phyloP scores from a whole-genome alignment of 2,888 invertebrate genomes.

The Girardia tigrina region DNA sequence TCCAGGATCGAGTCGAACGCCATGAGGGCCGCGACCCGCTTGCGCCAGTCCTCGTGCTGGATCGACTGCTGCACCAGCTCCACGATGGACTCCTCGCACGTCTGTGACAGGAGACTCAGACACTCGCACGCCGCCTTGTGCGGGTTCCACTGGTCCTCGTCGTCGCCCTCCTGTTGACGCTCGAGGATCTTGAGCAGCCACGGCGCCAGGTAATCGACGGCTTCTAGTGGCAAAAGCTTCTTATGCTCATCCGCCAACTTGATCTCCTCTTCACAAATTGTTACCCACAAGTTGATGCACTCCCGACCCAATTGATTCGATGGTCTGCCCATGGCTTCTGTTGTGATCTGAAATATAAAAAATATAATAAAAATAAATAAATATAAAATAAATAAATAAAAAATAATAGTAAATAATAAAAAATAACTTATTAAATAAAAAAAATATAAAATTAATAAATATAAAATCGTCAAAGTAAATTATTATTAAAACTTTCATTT shows the following conservation, averaged over 20 bases:
- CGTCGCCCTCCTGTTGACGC: slow-evolving; percentile 67
- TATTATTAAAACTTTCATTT: no score
- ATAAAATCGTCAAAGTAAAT: no score
- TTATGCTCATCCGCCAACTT: slow-evolving; percentile 65
- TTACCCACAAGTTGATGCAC: slow-evolving; percentile 99
- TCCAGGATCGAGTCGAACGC: slow-evolving; percentile 81
- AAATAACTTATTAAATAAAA: no score
- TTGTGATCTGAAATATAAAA: slow-evolving; percentile 57
- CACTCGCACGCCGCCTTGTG: slow-evolving; percentile 98
- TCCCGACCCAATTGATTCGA: slow-evolving; percentile 86
- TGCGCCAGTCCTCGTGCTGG: slow-evolving; percentile 70
- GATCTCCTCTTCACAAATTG: slow-evolving; percentile 96
- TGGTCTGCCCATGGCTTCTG: slow-evolving; percentile 94
- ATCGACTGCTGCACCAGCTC: slow-evolving; percentile 82
- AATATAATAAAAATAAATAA: slow-evolving; percentile 28
- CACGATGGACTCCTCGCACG: slow-evolving; percentile 93
- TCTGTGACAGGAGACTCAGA: slow-evolving; percentile 85
- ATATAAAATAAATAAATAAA: neutral
- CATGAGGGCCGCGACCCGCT: slow-evolving; percentile 90
- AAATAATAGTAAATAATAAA: neutral
- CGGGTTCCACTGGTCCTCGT: slow-evolving; percentile 98
- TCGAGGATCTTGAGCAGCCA: slow-evolving; percentile 81
- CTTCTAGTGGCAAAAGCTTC: slow-evolving; percentile 91
- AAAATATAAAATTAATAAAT: no score
- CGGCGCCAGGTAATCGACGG: slow-evolving; percentile 80